Evolutionary conservation across 2,888 invertebrate genomes (phyloP), one percentile per base, ranked within the genome.

Genomic region (Myopa tessellatipennis): DNA sequence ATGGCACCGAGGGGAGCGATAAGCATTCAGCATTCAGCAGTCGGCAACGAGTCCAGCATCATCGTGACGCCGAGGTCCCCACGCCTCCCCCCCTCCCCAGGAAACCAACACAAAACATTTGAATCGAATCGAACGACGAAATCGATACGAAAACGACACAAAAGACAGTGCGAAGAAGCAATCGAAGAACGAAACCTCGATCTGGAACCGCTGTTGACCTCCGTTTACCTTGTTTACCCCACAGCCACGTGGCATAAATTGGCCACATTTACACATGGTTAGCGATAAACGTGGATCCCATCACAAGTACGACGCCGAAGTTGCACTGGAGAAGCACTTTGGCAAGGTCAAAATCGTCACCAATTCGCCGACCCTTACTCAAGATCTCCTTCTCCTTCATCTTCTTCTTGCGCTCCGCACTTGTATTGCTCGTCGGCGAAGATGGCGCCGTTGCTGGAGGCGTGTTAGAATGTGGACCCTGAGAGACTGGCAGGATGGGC

Each of bases 1-100:
- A 86, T 85, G 82, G 79, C 82, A 79, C 86, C 81, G 83, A 79
- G 78, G 86, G 86, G 86, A 86, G 81, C 85, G 83, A 85, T 86
- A 85, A 84, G 80, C 79, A 81, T 75, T 74, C 77, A 34, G 38
- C 60, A 40, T 69, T 36, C 40, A 74, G 34, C 50, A 55, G 10
- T n/a, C 36, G 38, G 18, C 26, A 26, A 26, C 26, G 26, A 26
- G 26, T 26, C 26, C 26, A 26, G 26, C 26, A 26, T 26, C 26
- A 26, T 1, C 26, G 2, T 26, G 16, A 4, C 10, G 68, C 18
- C 50, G 52, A 26, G 50, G 40, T 70, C 16, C 5, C 55, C 10
- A 0, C 55, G 2, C 5, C 55, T 70, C 16, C 5, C 55, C 10
- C 14, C 55, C n/a, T 55, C 55, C 14, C 1, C 55, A 3, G 5